Evolutionary conservation across 1,140 invertebrate species (phyloP).

Genomic region (Lineus longissimus): DNA sequence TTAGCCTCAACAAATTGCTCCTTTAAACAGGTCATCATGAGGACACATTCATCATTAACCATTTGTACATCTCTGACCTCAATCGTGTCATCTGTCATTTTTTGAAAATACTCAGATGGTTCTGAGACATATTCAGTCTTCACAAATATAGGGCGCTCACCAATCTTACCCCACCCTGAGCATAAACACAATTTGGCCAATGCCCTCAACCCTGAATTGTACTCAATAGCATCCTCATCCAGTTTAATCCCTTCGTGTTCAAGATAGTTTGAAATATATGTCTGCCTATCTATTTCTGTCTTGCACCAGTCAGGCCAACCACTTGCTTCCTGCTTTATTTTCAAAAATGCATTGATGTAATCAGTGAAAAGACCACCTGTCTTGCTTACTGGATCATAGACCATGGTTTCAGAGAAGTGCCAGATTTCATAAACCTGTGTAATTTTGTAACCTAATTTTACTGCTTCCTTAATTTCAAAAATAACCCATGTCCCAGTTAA

Average conservation of each 20-base stretch:
- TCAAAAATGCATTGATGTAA: constrained; percentile 29
- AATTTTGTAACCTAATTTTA: constrained; percentile 44
- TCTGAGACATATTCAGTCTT: constrained; percentile 32
- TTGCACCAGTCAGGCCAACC: constrained; percentile 19
- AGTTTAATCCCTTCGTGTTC: constrained; percentile 46
- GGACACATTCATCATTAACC: constrained; percentile 16
- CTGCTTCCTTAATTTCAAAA: constrained; percentile 26
- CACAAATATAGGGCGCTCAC: constrained; percentile 22
- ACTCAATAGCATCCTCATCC: constrained; percentile 35
- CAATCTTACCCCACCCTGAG: constrained; percentile 34
- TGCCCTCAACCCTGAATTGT: constrained; percentile 40
- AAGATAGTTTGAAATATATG: constrained; percentile 44
- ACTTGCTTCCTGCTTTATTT: constrained; percentile 28
- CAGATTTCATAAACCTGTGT: constrained; percentile 47
- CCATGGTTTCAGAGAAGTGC: constrained; percentile 22
- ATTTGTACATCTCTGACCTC: constrained; percentile 21
- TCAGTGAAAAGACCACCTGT: constrained; percentile 18
- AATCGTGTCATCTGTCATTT: constrained; percentile 29
- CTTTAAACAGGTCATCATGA: constrained; percentile 2
- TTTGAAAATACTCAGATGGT: constrained; percentile 27
- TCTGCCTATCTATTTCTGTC: constrained; percentile 16
- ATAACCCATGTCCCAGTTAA: constrained; percentile 43
- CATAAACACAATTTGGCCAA: constrained; percentile 32
- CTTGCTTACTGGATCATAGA: background rate
- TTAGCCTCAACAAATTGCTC: background rate